Percentiles rank a stretch among this genome's conserved stretches.
Evolutionary conservation across 2,888 invertebrate genomes (phyloP).

Genomic region (Phalera bucephala): DNA sequence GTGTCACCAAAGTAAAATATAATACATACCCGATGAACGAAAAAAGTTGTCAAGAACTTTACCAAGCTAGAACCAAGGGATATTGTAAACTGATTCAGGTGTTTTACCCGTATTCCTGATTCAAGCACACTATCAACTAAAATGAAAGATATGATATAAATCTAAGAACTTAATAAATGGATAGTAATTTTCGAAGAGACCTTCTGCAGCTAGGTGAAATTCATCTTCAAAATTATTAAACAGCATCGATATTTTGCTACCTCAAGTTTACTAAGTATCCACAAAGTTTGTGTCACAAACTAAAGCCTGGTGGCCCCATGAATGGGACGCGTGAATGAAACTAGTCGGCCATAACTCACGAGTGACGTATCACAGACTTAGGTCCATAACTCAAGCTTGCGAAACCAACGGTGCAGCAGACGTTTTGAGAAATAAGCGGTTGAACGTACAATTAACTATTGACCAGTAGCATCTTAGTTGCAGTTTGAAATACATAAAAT

Average conservation of each 20-base stretch:
- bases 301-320: conserved; percentile 21
- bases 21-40: no score
- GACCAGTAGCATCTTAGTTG: conserved; percentile 27
- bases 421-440: conserved; percentile 15
- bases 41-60: no score
- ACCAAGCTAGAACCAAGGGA: no score
- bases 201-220: no score
- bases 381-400: conserved; percentile 59
- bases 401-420: conserved; percentile 41
- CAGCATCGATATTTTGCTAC: background rate
- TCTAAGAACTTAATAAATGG: no score
- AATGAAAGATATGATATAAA: no score
- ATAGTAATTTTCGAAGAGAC: no score
- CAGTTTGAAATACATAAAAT: conserved; percentile 3
- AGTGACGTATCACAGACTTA: conserved; percentile 60
- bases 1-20: no score
- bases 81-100: no score
- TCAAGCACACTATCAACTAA: no score
- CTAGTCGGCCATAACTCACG: conserved; percentile 55
- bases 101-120: no score
- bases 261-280: background rate
- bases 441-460: conserved; percentile 21
- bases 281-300: conserved; percentile 16
- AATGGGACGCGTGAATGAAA: conserved; percentile 55
- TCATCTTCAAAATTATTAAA: no score